Base-by-base conservation (phyloP, 2,888 invertebrate species). In the Lacanobia oleracea region DNA sequence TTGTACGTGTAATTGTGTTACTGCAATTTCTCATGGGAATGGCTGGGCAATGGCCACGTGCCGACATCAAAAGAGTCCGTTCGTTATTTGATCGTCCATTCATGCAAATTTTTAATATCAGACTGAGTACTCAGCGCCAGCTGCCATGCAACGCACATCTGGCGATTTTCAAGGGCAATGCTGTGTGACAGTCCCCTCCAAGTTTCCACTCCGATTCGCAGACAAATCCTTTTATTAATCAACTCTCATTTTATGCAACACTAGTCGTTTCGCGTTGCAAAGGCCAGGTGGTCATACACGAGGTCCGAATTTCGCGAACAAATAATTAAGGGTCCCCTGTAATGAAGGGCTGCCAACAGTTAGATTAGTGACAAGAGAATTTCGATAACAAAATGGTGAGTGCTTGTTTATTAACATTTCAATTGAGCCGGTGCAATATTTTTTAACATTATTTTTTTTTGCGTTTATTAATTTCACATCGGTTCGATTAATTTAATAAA, bases 21-120 rank as follows among this genome's bases (percentile, higher is more conserved):
- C 16, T 21, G 57, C 43, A 37, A 74, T 61, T 67, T 74, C 33
- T 50, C 68, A 51, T n/a, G 77, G 43, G 50, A 16, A 45, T 10
- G 18, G 23, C 27, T 45, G 33, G 67, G 68, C 77, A 61, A 76
- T 27, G 12, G 50, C 33, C 54, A 61, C 74, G n/a, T 37, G 67
- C n/a, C 1, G 33, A 48, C 14, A 23, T 76, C 18, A 27, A 66
- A 53, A 48, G 50, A 76, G 45, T 61, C 16, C 12, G 10, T 33
- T 51, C n/a, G 12, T 45, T 51, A 53, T 62, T 56, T 77, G 43
- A 45, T 51, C 50, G 10, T 37, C 45, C 21, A 40, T 40, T 60
- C 43, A 51, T 27, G 40, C 12, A 40, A 40, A 0, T 50, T 67
- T n/a, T 48, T 40, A 50, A 51, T 45, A 57, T 16, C 14, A 48